phyloP scores from a whole-genome alignment of 2,888 invertebrate genomes.

The Dryobotodes eremita region DNA sequence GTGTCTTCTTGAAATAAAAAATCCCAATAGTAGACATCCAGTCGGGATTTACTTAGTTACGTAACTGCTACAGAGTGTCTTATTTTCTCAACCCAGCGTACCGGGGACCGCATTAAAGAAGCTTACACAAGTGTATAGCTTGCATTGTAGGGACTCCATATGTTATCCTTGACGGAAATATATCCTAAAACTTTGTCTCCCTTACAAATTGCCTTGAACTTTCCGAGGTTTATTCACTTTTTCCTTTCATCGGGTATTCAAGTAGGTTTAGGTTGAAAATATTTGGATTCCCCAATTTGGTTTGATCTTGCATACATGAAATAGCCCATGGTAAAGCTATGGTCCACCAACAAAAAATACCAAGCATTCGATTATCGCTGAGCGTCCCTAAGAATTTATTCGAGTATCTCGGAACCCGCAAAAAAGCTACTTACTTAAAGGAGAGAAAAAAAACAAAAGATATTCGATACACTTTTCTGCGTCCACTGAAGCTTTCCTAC shows the following conservation, averaged over 20 bases:
- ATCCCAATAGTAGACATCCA: conserved; percentile 37
- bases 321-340: conserved; percentile 14
- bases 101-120: conserved; percentile 59
- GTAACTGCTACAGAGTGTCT: conserved; percentile 55
- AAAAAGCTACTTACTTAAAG: not conserved
- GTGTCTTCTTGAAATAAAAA: conserved; percentile 30
- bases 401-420: not conserved
- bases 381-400: not conserved
- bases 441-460: conserved; percentile 1
- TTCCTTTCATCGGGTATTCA: conserved; percentile 32
- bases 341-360: not conserved
- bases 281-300: conserved; percentile 18
- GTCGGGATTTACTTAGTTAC: conserved; percentile 57
- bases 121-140: conserved; percentile 61
- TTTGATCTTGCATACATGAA: conserved; percentile 11
- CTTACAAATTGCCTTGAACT: conserved; percentile 40
- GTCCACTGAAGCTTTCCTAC: not conserved
- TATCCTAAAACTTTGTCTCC: conserved; percentile 55
- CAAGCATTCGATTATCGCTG: not conserved
- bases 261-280: conserved; percentile 11
- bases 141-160: conserved; percentile 57
- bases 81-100: conserved; percentile 63
- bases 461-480: not conserved
- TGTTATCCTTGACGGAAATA: conserved; percentile 48
- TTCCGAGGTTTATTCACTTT: conserved; percentile 26